Evolutionary conservation across 2,888 invertebrate genomes (phyloP).

Genomic region (Arge pagana): DNA sequence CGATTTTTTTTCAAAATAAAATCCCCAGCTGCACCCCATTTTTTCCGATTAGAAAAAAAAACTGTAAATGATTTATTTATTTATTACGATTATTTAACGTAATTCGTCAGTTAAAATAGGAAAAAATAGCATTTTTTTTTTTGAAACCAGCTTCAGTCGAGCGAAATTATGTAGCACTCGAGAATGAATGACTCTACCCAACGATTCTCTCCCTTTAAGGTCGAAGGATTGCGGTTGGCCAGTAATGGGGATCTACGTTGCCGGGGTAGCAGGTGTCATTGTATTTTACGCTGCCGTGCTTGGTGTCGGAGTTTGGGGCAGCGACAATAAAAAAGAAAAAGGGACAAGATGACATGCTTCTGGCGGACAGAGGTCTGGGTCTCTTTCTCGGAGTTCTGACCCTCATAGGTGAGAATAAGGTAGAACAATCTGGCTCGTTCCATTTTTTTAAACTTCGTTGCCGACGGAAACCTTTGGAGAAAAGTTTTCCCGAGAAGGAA

Average conservation of each 20-base stretch:
- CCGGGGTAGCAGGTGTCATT: slow-evolving; percentile 68
- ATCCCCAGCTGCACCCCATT: no score
- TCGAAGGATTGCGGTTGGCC: no score
- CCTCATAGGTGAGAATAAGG: slow-evolving; percentile 65
- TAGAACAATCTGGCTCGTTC: neutral
- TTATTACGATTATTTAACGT: no score
- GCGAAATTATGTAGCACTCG: no score
- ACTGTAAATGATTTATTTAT: no score
- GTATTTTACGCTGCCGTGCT: slow-evolving; percentile 71
- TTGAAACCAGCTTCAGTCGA: no score
- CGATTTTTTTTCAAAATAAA: no score
- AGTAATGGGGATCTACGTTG: slow-evolving; percentile 59
- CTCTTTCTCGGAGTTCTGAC: slow-evolving; percentile 72
- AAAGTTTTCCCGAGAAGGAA: neutral
- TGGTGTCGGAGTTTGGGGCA: slow-evolving; percentile 70
- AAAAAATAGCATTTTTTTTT: no score
- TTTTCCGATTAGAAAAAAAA: no score
- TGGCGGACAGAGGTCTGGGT: slow-evolving; percentile 71
- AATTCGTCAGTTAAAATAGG: no score
- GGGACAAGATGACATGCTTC: slow-evolving; percentile 69
- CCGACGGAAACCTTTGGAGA: slow-evolving; percentile 3
- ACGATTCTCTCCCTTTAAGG: no score
- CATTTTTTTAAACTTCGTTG: neutral
- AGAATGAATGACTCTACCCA: no score
- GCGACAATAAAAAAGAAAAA: slow-evolving; percentile 57